Base-by-base conservation (phyloP, 2,113 vertebrate genomes). In the Galemys pyrenaicus region DNA sequence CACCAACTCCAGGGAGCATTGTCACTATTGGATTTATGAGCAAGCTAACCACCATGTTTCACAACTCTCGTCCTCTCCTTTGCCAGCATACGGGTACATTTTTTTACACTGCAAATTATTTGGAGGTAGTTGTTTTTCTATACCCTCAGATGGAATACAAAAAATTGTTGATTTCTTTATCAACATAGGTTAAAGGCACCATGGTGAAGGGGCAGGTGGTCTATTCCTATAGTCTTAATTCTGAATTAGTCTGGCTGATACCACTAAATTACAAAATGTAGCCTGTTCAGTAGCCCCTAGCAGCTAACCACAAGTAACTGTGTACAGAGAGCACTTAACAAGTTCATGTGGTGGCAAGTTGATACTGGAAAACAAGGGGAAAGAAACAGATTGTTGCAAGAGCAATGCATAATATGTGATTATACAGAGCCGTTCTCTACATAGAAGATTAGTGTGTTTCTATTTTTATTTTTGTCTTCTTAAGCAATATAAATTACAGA, bases 401-500 rank as follows among this genome's bases (percentile, higher is more conserved):
- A 56, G 51, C 35, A 75, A 65, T 92, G 70, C 60, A 71, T 24
- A 44, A 85, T 82, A 7, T 60, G 13, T 89, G 49, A 74, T 64
- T 74, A 37, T 81, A 80, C 41, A 70, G 37, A 83, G 39, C 13
- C 67, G 0, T 79, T 87, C 35, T 91, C 41, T 46, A 37, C 19
- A 83, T 54, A 20, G 65, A n/a, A 32, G 46, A 39, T 67, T 7
- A 54, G 22, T 89, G 3, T 71, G 28, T 89, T 56, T 79, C n/a
- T 58, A 28, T 78, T 88, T 77, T 74, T 87, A 39, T 77, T 32
- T 12, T 65, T 32, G 26, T 26, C 15, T 78, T 80, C 81, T 62
- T 62, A 46, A 86, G 67, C 89, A 89, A 89, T 60, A 39, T 92
- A n/a, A 92, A 92, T 54, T 87, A 81, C 49, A 89, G 62, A 78